Evolutionary conservation across 2,888 invertebrate genomes (phyloP), one percentile per base, ranked within the genome.

Genomic region (Andrena praecox): DNA sequence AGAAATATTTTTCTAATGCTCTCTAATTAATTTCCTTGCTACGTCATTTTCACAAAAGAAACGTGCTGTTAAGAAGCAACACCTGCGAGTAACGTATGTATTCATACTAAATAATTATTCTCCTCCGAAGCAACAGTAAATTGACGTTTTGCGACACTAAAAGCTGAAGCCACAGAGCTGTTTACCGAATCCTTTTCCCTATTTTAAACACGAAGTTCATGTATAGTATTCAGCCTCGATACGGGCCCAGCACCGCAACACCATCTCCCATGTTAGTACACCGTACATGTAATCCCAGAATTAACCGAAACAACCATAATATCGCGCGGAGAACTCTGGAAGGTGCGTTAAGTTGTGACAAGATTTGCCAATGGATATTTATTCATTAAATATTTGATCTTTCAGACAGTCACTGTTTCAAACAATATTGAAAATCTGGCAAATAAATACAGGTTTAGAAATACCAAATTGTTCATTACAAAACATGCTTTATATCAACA

Each of bases 281-380:
- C 62, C 72, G 33, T 77, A 85, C 42, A 42, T 42, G 12, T 59
- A 33, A 82, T 81, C 70, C 75, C 80, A 80, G 74, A 77, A 62
- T 52, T 66, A 50, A 66, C 24, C 33, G 29, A 80, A 74, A 80
- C 73, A 80, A 87, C 68, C 77, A 84, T 89, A 72, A 86, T 72
- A 84, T 85, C 85, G 82, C 85, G 89, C 88, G 87, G 93, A 94
- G 93, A 93, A 93, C 94, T 94, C 93, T 91, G 94, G 94, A 94
- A 94, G 94, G 94, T 94, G 94, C 94, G 94, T 94, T 94, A 94
- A 94, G 94, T 93, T 92, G 94, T 94, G 94, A 94, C 94, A 94
- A 93, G 93, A 93, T 92, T 93, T 91, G 91, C 89, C 92, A 92
- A 92, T 92, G 91, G 91, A 92, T 90, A 91, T 89, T 90, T 75